Evolutionary conservation across 2,888 invertebrate genomes (phyloP).

Genomic region (Stenolophus ochropezus): DNA sequence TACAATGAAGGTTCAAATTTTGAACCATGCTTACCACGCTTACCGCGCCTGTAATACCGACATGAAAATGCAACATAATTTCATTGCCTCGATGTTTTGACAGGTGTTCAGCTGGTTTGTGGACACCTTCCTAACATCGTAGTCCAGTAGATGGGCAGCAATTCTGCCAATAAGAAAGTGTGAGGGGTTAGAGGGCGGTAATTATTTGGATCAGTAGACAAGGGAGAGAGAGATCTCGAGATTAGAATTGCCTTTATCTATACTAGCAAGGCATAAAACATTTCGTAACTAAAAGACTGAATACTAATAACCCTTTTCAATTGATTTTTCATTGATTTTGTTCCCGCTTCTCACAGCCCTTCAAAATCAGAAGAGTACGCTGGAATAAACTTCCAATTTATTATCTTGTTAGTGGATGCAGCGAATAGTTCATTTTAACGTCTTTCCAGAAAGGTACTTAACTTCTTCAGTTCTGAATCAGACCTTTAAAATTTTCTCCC

Average conservation of each 20-base stretch:
- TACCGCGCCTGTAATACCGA: too few species aligned
- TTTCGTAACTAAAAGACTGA: conserved; percentile 54
- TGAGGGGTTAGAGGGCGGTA: conserved; percentile 57
- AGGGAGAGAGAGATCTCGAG: conserved; percentile 54
- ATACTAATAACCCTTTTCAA: conserved; percentile 59
- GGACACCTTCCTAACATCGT: conserved; percentile 3
- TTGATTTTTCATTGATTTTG: conserved; percentile 64
- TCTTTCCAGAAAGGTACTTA: conserved; percentile 61
- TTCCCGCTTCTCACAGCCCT: conserved; percentile 57
- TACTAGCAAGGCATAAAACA: conserved; percentile 54
- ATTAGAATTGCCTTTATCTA: conserved; percentile 60
- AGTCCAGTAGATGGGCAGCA: conserved; percentile 38
- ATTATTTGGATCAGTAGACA: conserved; percentile 53
- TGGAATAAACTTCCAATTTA: conserved; percentile 15
- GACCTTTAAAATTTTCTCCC: conserved; percentile 65
- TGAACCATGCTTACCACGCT: too few species aligned
- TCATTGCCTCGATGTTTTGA: conserved; percentile 19
- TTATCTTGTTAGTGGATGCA: conserved; percentile 8
- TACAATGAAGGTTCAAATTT: too few species aligned
- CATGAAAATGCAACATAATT: too few species aligned
- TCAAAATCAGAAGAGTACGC: conserved; percentile 16
- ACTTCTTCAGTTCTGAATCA: conserved; percentile 47
- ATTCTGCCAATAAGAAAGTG: conserved; percentile 59
- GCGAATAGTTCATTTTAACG: conserved; percentile 63
- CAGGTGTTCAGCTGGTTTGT: conserved; percentile 25